Base-by-base conservation (phyloP, 2,797 vertebrate species). In the Parauchenoglanis punctatus region DNA sequence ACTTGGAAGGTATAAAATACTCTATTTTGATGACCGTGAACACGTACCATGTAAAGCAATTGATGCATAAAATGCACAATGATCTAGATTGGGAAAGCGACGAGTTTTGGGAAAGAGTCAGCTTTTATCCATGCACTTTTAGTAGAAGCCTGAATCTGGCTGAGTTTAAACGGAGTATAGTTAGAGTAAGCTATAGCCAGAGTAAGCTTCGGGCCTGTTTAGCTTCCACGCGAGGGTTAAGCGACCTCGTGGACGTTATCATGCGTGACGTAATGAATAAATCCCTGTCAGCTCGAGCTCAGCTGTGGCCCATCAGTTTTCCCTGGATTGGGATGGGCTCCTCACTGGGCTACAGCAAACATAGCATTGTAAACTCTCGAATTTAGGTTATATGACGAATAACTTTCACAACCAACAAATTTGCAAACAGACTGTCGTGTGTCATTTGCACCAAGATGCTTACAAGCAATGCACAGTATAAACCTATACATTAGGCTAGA, bases 181-280 rank as follows among this genome's bases (percentile, higher is more conserved):
- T 25, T 59, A 20, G 35, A 3, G 52, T 35, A 58, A 65, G 31
- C 13, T 65, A 46, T 31, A 76, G 4, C 54, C 28, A n/a, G n/a
- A 49, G 40, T 49, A 52, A 12, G 11, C 46, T 4, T 28, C 73
- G 25, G 58, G 25, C 70, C 68, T 61, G 58, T 78, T 85, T 54
- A 40, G 31, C 72, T 46, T 20, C 49, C 59, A 82, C 70, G 56
- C 67, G 46, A n/a, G 73, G 61, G 67, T 73, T 81, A 59, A 12
- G 67, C 35, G 58, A 56, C 70, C 82, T 87, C 81, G 31, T 84
- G 81, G 70, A 83, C 70, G 18, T 76, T 83, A 58, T 63, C 63
- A 86, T 61, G 65, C 54, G 67, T 86, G 85, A 86, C 78, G 78
- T 70, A 86, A 81, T 72, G 56, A 81, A 80, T 86, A 59, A 86